Base-by-base conservation (phyloP, 2,797 vertebrate genomes). In the Lophotriccus pileatus region DNA sequence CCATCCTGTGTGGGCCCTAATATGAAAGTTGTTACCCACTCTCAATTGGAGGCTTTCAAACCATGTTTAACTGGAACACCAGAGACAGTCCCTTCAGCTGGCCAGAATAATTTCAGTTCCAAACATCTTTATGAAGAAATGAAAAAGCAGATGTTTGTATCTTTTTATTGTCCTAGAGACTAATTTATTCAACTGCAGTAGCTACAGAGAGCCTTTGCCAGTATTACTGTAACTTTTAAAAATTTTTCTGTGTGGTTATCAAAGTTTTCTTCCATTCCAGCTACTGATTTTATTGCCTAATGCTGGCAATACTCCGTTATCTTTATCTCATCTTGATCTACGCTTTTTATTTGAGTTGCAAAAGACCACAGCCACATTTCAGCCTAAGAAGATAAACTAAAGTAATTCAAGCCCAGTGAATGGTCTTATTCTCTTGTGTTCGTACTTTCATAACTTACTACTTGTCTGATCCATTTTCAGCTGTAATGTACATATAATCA, bases 261-360 rank as follows among this genome's bases (percentile, higher is more conserved):
- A 32, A 83, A 89, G 63, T 84, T 90, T 86, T 93, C 78, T 84
- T 78, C 83, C 44, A 89, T 94, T 93, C 63, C 67, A 89, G 82
- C 63, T 70, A 46, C 85, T 82, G 81, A 90, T 94, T 89, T 96
- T 95, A 82, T 91, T 94, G 93, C 80, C 68, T 89, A 82, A 93
- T 76, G 41, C 74, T 79, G 67, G 83, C 90, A 95, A 88, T 94
- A 82, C 77, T 70, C 63, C 0, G 20, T 90, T 96, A 94, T 95
- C 91, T 93, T 90, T 84, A 96, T 96, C 94, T 96, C 93, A 94
- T 96, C 95, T 95, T 91, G 95, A 97, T 93, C 95, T 91, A 68
- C 68, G 91, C 68, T 90, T 95, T 93, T 87, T 95, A 94, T 95
- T 94, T 89, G 78, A 94, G 85, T 93, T 96, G 94, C 90, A 95